A percentile compares a stretch with the other conserved stretches of the same genome.
Conservation (phyloP, 2,888 invertebrate species). For the Acronicta aceris region DNA sequence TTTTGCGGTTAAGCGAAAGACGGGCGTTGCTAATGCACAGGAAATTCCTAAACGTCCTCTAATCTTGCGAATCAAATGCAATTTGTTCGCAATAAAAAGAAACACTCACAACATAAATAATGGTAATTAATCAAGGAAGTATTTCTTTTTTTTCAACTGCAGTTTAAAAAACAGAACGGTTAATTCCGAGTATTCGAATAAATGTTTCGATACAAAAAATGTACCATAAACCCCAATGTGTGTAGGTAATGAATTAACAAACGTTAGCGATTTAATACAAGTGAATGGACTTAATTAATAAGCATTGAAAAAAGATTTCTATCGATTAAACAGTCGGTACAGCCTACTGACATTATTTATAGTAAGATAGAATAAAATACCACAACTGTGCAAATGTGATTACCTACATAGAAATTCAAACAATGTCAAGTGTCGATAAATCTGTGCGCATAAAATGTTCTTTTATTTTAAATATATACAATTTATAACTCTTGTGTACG, state of each 20-base stretch:
- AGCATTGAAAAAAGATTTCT: conserved; percentile 14
- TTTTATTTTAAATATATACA: too few species aligned
- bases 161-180: conserved; percentile 9
- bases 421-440: conserved; percentile 20
- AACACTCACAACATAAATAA: conserved; percentile 25
- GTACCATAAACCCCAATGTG: conserved; percentile 14
- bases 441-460: not conserved
- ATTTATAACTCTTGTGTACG: too few species aligned
- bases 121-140: conserved; percentile 27
- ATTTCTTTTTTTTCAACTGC: conserved; percentile 6
- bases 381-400: conserved; percentile 32
- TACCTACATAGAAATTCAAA: conserved; percentile 16
- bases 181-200: not conserved
- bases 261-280: conserved; percentile 6
- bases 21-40: conserved; percentile 23
- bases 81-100: conserved; percentile 20
- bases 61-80: conserved; percentile 39
- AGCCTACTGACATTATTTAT: conserved; percentile 18
- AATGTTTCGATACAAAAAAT: conserved; percentile 16
- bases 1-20: conserved; percentile 42
- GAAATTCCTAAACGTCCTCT: conserved; percentile 27
- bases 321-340: not conserved
- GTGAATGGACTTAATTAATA: not conserved
- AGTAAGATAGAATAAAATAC: conserved; percentile 15
- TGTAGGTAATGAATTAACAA: conserved; percentile 18